Evolutionary conservation across 1,140 invertebrate species (phyloP).

Genomic region (Sarcophaga bullata): DNA sequence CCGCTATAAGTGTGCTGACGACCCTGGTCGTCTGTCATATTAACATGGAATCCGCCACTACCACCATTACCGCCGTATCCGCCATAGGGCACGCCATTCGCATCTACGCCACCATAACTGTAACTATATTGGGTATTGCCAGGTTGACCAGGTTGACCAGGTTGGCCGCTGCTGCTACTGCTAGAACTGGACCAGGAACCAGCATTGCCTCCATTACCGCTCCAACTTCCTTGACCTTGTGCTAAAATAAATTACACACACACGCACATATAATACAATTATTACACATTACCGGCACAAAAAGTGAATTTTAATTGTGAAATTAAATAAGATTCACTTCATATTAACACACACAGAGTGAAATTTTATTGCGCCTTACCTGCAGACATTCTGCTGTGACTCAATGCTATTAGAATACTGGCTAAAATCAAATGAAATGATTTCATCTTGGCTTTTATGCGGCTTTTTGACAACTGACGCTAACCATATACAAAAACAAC

Average conservation of each 20-base stretch:
- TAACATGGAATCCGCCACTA: background rate
- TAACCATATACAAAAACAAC: background rate
- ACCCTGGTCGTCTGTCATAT: conserved; percentile 26
- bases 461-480: background rate
- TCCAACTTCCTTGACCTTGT: conserved; percentile 37
- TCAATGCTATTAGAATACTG: background rate
- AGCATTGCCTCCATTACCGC: conserved; percentile 20
- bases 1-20: conserved; percentile 14
- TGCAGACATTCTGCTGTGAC: conserved; percentile 21
- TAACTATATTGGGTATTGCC: background rate
- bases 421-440: background rate
- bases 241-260: background rate
- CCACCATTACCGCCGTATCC: conserved; percentile 1
- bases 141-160: background rate
- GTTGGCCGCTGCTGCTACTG: background rate
- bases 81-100: conserved; percentile 25
- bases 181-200: background rate
- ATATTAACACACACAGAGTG: too few relatives aligned
- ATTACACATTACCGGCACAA: background rate
- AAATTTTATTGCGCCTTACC: conserved; percentile 32
- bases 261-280: conserved; percentile 20
- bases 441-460: conserved; percentile 10
- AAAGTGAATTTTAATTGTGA: conserved; percentile 7
- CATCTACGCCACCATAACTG: conserved; percentile 31
- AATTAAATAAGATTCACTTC: background rate